phyloP scores from a whole-genome alignment of 2,797 vertebrate genomes.

The Mus caroli region DNA sequence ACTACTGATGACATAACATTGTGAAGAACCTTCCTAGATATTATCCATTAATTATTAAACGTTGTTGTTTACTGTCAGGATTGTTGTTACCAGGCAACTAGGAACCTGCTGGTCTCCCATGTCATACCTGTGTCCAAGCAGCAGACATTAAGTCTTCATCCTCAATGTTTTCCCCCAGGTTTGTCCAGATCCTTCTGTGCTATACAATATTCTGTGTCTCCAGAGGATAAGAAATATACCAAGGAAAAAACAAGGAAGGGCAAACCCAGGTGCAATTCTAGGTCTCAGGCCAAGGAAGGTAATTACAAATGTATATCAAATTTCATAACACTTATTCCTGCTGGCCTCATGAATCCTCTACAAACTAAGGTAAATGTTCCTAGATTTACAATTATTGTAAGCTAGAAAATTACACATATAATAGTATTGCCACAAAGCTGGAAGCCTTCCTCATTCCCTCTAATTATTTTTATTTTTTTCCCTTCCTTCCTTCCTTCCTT shows the following conservation, averaged over 20 bases:
- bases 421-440: background rate
- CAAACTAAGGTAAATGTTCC: accelerated
- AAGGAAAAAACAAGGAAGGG: no score
- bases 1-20: background rate
- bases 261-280: background rate
- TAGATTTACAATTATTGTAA: background rate
- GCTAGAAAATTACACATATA: background rate
- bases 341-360: background rate
- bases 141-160: background rate
- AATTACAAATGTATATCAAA: background rate
- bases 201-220: background rate
- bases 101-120: accelerated
- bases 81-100: background rate
- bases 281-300: background rate
- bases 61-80: background rate
- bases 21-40: background rate
- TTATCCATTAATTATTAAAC: no score
- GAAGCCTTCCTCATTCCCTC: background rate
- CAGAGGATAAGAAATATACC: no score
- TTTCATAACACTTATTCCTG: background rate
- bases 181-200: background rate
- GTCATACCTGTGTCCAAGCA: background rate
- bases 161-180: background rate
- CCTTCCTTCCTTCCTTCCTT: no score
- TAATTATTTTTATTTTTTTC: background rate